phyloP scores from a whole-genome alignment of 2,888 invertebrate genomes.

The Selenia dentaria region DNA sequence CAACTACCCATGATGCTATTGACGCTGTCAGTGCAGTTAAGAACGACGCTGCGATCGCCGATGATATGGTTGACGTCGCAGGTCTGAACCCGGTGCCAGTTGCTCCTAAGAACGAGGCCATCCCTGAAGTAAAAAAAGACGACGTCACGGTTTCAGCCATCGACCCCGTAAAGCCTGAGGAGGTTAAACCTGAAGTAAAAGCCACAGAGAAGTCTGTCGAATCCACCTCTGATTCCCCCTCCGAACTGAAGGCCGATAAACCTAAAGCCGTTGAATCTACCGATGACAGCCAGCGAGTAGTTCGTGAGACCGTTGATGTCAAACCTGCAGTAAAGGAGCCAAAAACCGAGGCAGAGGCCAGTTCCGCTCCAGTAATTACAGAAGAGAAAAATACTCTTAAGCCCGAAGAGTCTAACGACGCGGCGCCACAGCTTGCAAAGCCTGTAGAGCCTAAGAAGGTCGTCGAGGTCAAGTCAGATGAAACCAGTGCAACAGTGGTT shows the following conservation, averaged over 20 bases:
- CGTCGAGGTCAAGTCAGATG: not conserved
- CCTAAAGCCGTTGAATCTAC: constrained; percentile 10
- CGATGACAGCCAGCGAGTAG: constrained; percentile 59
- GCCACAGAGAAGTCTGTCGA: constrained; percentile 26
- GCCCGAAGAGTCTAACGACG: not conserved
- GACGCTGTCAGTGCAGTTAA: constrained; percentile 1
- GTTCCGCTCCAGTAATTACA: constrained; percentile 18
- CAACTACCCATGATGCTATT: not conserved
- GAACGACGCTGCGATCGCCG: constrained; percentile 8
- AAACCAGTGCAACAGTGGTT: not conserved
- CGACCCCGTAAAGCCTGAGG: constrained; percentile 16
- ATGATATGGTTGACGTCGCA: constrained; percentile 9
- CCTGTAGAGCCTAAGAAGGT: constrained; percentile 11
- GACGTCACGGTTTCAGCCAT: constrained; percentile 19
- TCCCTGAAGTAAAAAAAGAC: constrained; percentile 37
- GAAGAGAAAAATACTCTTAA: constrained; percentile 32
- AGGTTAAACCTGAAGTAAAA: constrained; percentile 24
- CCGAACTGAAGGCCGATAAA: constrained; percentile 4
- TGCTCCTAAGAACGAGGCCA: constrained; percentile 18
- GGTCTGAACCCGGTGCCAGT: constrained; percentile 3
- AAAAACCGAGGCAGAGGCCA: constrained; percentile 36
- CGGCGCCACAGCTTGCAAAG: too few relatives aligned
- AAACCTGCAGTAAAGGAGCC: constrained; percentile 1
- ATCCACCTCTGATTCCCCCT: constrained; percentile 9
- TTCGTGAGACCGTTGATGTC: constrained; percentile 68